Evolutionary conservation across 2,797 vertebrate genomes (phyloP).

Genomic region (Psittacula derbiana): DNA sequence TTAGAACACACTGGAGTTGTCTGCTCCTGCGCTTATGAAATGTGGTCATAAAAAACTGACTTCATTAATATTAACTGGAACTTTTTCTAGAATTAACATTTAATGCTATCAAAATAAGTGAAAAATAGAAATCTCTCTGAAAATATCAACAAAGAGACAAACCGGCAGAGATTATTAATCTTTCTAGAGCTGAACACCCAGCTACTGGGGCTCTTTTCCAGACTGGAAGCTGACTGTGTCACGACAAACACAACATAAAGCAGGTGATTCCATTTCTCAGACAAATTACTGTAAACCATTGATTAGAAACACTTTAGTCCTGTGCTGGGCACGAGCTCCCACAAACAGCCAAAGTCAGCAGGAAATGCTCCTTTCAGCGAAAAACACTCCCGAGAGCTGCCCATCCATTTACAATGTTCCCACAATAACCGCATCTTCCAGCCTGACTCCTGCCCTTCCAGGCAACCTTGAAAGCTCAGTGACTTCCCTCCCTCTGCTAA

Average conservation of each 20-base stretch:
- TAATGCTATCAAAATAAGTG: background rate
- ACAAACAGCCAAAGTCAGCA: background rate
- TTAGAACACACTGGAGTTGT: accelerated
- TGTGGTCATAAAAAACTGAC: background rate
- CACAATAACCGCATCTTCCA: background rate
- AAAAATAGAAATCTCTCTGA: background rate
- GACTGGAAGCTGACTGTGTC: background rate
- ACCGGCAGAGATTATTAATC: background rate
- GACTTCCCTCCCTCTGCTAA: background rate
- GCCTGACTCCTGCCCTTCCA: background rate
- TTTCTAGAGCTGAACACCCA: background rate
- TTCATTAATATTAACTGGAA: background rate
- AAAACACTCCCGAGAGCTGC: background rate
- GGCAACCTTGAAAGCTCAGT: background rate
- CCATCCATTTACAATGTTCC: background rate
- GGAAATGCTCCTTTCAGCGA: background rate
- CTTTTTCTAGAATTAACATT: background rate
- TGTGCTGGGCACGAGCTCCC: background rate
- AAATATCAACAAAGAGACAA: background rate
- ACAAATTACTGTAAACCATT: background rate
- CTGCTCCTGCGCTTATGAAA: background rate
- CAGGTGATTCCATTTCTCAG: background rate
- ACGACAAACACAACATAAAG: background rate
- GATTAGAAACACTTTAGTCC: background rate
- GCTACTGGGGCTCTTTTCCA: accelerated